phyloP scores from a whole-genome alignment of 2,113 vertebrate genomes.

The Ploceus nigricollis region DNA sequence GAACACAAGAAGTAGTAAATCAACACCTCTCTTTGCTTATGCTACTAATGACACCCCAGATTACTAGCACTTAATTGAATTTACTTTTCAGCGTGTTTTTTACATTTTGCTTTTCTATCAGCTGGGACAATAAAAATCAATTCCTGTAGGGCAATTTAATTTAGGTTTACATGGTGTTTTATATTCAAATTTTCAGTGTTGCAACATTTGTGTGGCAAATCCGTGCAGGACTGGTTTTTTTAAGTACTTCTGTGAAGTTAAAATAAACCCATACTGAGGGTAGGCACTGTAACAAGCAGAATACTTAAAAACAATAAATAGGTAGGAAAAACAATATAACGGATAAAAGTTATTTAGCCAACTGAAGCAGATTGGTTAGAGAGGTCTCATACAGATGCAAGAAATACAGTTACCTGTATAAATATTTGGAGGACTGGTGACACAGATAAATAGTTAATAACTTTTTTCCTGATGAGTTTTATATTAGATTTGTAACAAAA shows the following conservation, averaged over 20 bases:
- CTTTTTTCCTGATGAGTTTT: not conserved
- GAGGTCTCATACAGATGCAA: not conserved
- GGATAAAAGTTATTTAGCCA: not conserved
- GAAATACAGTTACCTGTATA: not conserved
- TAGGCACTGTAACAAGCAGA: not conserved
- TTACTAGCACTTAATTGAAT: not conserved
- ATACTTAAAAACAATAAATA: not conserved
- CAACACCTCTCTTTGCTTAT: not conserved
- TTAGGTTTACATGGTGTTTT: not conserved
- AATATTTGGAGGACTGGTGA: not conserved
- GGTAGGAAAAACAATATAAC: not conserved
- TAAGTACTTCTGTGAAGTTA: not conserved
- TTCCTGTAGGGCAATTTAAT: not conserved
- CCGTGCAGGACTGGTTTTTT: not conserved
- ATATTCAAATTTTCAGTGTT: not conserved
- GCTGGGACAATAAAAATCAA: not conserved
- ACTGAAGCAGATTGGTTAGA: not conserved
- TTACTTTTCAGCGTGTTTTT: not conserved
- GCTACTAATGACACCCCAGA: not conserved
- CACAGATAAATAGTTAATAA: not conserved
- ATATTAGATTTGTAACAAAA: not conserved
- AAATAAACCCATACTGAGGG: not conserved
- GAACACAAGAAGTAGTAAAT: not conserved
- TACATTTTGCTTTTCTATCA: not conserved
- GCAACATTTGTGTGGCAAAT: not conserved